Evolutionary conservation across 2,888 invertebrate genomes (phyloP).

Genomic region (Agrilus cyanescens): DNA sequence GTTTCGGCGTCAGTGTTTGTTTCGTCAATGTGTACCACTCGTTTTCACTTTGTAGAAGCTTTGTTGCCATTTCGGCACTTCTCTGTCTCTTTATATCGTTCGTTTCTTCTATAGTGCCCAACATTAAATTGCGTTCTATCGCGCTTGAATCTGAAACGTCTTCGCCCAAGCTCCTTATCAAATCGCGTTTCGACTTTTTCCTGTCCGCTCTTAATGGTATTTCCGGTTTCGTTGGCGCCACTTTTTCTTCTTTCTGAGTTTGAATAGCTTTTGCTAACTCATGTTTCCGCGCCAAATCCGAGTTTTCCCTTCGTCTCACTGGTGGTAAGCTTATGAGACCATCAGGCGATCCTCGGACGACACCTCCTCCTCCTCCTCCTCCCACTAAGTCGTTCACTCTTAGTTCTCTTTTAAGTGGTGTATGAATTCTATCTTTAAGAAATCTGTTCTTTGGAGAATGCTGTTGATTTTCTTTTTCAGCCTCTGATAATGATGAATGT

Average conservation of each 20-base stretch:
- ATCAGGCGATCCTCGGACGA: conserved; percentile 19
- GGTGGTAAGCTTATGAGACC: conserved; percentile 42
- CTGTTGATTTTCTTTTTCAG: conserved; percentile 3
- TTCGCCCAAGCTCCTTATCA: conserved; percentile 38
- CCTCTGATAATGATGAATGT: conserved; percentile 3
- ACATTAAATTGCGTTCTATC: conserved; percentile 24
- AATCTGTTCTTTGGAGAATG: conserved; percentile 9
- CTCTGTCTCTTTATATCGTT: conserved; percentile 19
- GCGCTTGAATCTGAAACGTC: conserved; percentile 34
- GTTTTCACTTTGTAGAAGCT: conserved; percentile 13
- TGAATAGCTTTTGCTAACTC: conserved; percentile 5
- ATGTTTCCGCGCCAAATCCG: conserved; percentile 1
- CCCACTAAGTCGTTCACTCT: conserved; percentile 10
- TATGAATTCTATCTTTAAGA: conserved; percentile 10
- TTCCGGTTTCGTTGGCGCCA: conserved; percentile 23
- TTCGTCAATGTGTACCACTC: conserved; percentile 16
- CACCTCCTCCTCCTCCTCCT: too few species aligned
- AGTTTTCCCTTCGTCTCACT: conserved; percentile 32
- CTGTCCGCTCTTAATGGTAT: conserved; percentile 26
- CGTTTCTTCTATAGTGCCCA: conserved; percentile 33
- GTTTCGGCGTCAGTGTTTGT: conserved; percentile 29
- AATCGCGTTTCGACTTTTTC: conserved; percentile 19
- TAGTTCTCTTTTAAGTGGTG: conserved; percentile 16
- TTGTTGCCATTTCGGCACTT: conserved; percentile 12
- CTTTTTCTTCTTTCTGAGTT: conserved; percentile 5